Percentiles rank a stretch among this genome's conserved stretches.
Conservation (phyloP, 92 coral and sea anemone species). For the Micromussa lordhowensis region DNA sequence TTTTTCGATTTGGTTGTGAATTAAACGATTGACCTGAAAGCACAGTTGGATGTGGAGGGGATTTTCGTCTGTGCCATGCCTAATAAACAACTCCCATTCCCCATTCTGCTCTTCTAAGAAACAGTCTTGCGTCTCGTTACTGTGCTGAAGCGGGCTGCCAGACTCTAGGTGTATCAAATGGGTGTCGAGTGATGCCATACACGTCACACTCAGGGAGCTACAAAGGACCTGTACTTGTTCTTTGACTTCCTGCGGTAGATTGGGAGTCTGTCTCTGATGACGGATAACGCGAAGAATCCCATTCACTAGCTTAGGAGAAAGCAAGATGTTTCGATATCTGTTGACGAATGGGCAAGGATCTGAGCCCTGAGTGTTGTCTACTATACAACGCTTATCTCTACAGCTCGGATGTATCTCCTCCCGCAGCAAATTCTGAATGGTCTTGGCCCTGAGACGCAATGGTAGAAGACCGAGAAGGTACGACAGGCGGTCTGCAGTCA, state of each 20-base stretch:
- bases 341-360: constrained; percentile 73
- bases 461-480: constrained; percentile 87
- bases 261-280: constrained; percentile 89
- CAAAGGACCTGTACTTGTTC: constrained; percentile 80
- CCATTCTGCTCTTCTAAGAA: constrained; percentile 86
- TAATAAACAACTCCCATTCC: constrained; percentile 77
- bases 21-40: constrained; percentile 83
- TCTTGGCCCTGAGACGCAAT: constrained; percentile 82
- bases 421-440: constrained; percentile 79
- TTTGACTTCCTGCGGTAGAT: constrained; percentile 87
- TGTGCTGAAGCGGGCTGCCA: constrained; percentile 76
- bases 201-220: constrained; percentile 70
- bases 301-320: constrained; percentile 86
- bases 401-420: constrained; percentile 92
- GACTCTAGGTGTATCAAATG: constrained; percentile 85
- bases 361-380: constrained; percentile 57
- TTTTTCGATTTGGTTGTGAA: constrained; percentile 78
- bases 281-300: constrained; percentile 88
- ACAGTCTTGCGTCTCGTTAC: constrained; percentile 86
- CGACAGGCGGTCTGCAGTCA: constrained; percentile 89
- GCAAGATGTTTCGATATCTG: constrained; percentile 76
- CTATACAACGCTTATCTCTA: constrained; percentile 82
- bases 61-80: constrained; percentile 85
- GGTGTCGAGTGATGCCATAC: constrained; percentile 88
- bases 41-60: constrained; percentile 87